Percentiles rank a stretch among this genome's conserved stretches.
Evolutionary conservation across 2,888 invertebrate genomes (phyloP).

Genomic region (Drosophila rellima): DNA sequence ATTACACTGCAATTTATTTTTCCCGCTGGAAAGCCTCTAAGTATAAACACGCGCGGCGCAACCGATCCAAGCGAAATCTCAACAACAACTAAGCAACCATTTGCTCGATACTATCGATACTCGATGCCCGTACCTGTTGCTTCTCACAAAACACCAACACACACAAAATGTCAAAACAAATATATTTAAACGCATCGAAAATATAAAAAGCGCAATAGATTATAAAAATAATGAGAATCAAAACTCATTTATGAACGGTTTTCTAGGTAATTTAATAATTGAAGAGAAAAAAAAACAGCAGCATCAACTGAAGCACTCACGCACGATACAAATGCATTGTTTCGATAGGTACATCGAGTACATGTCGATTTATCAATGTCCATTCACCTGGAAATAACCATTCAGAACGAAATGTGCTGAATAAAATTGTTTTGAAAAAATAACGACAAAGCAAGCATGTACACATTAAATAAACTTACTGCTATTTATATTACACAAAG

Average conservation of each 20-base stretch:
- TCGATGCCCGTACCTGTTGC: slow-evolving; percentile 51
- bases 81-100: slow-evolving; percentile 62
- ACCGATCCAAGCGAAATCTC: slow-evolving; percentile 63
- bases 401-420: not conserved
- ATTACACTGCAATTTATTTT: slow-evolving; percentile 37
- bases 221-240: not conserved
- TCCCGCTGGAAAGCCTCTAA: slow-evolving; percentile 59
- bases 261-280: not conserved
- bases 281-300: slow-evolving; percentile 15
- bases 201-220: not conserved
- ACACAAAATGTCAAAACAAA: slow-evolving; percentile 1
- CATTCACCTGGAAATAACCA: slow-evolving; percentile 1
- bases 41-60: slow-evolving; percentile 35
- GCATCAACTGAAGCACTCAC: slow-evolving; percentile 33
- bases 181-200: not conserved
- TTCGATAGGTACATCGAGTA: slow-evolving; percentile 35
- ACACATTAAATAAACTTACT: not conserved
- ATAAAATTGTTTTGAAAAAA: not conserved
- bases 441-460: slow-evolving; percentile 28
- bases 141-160: slow-evolving; percentile 7
- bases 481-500: not conserved
- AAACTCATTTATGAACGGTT: not conserved
- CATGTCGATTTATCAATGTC: slow-evolving; percentile 11
- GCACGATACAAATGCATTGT: slow-evolving; percentile 22
- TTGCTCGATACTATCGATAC: slow-evolving; percentile 42